These are phyloP conservation scores for Chironomus tepperi DNA, from an alignment of 1,140 invertebrate genomes.

Conservation along the genomic window DNA sequence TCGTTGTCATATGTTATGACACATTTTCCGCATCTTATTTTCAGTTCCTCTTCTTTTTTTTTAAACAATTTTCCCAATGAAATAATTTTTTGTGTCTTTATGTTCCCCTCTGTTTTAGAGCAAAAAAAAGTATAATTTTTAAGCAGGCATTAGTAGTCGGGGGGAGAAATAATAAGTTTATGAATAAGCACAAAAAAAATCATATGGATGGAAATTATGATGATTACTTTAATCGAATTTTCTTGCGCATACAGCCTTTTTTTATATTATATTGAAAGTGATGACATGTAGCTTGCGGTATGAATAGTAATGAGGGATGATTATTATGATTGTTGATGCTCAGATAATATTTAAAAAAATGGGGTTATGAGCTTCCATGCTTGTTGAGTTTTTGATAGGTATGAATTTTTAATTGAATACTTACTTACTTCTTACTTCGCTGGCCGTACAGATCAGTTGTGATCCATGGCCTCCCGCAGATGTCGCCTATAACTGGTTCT, in stretches of 20 bases:
- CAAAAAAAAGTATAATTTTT: neutral
- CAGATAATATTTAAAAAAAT: too few relatives aligned
- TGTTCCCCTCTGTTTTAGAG: neutral
- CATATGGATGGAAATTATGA: neutral
- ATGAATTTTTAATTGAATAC: too few relatives aligned
- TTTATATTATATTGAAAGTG: neutral
- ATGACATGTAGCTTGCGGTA: neutral
- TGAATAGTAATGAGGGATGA: neutral
- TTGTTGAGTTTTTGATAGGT: too few relatives aligned
- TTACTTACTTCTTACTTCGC: too few relatives aligned
- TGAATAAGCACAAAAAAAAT: neutral
- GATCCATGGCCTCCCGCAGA: too few relatives aligned
- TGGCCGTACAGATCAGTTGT: too few relatives aligned
- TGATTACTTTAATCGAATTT: conserved; percentile 14
- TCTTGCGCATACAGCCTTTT: neutral
- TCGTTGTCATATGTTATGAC: conserved; percentile 1
- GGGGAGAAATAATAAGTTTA: neutral
- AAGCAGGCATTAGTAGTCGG: neutral
- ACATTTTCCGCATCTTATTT: neutral
- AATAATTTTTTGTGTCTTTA: neutral
- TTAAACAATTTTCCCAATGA: neutral
- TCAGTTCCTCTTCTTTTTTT: neutral
- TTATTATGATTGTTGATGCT: neutral
- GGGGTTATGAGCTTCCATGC: too few relatives aligned
- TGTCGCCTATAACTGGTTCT: too few relatives aligned